Percentiles rank a stretch among this genome's conserved stretches.
These are phyloP conservation scores for Limosa lapponica DNA, from an alignment of 2,797 vertebrate species.

Conservation along the genomic window DNA sequence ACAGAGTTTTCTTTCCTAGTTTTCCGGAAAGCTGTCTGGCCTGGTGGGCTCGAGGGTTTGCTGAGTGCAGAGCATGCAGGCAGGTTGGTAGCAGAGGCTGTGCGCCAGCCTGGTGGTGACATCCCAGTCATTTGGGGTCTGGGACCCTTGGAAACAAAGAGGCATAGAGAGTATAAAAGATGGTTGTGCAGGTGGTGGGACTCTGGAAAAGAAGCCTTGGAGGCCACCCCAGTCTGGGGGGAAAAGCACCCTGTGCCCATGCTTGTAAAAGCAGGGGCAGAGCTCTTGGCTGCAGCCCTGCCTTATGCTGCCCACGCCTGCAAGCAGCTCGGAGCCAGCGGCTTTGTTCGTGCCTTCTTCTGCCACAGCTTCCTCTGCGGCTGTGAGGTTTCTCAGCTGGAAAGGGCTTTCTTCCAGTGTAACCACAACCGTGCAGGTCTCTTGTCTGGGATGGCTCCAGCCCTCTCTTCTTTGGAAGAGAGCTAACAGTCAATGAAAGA, in stretches of 20 bases:
- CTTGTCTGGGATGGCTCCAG: background rate
- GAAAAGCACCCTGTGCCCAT: background rate
- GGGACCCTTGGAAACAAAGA: background rate
- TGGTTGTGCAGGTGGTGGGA: background rate
- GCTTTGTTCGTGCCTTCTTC: background rate
- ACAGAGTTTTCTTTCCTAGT: background rate
- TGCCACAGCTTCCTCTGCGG: constrained; percentile 16
- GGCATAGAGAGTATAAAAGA: background rate
- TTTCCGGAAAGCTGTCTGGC: background rate
- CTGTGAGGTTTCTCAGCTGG: background rate
- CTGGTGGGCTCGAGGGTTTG: background rate
- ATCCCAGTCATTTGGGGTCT: background rate
- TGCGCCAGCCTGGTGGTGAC: background rate
- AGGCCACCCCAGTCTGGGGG: background rate
- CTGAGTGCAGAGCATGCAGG: background rate
- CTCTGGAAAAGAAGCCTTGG: background rate
- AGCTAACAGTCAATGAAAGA: background rate
- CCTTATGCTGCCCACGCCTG: accelerated
- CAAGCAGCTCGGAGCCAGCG: accelerated
- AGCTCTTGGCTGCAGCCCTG: background rate
- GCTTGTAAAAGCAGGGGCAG: background rate
- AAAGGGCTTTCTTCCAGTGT: background rate
- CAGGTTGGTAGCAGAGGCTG: background rate
- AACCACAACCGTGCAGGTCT: constrained; percentile 15
- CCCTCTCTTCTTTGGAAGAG: background rate